phyloP scores from a whole-genome alignment of 2,797 vertebrate species.

The Taeniopygia guttata region DNA sequence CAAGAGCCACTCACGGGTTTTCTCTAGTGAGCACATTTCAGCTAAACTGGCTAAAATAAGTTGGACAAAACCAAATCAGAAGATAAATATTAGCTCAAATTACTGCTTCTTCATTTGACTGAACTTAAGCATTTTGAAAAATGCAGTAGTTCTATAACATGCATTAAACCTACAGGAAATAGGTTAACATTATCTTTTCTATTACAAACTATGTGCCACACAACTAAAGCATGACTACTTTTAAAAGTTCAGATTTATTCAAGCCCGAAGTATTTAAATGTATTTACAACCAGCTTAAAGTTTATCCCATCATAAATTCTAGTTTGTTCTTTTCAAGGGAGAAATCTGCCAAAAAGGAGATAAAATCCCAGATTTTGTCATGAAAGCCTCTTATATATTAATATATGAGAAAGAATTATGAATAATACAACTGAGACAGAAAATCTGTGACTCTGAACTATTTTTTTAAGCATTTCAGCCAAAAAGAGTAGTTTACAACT shows the following conservation, averaged over 20 bases:
- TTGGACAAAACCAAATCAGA: neutral
- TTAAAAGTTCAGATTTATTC: conserved; percentile 13
- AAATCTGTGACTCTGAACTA: neutral
- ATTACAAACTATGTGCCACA: neutral
- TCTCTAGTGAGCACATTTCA: neutral
- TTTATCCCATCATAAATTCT: conserved; percentile 10
- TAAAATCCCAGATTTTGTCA: conserved; percentile 8
- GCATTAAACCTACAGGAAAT: neutral
- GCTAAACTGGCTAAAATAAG: neutral
- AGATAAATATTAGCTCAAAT: neutral
- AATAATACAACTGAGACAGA: neutral
- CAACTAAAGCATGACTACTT: neutral
- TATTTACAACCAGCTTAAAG: conserved; percentile 52
- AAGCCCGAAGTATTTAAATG: neutral
- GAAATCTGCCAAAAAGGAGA: conserved; percentile 29
- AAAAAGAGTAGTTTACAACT: neutral
- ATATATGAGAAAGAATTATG: neutral
- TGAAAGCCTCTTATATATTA: conserved; percentile 31
- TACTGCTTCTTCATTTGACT: neutral
- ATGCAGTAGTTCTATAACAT: neutral
- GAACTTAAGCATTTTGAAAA: neutral
- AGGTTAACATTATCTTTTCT: neutral
- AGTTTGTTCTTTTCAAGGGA: conserved; percentile 14
- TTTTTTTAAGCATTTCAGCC: neutral
- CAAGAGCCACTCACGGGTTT: neutral